Conservation (phyloP, 2,888 invertebrate species). For the Oscheius sp. region DNA sequence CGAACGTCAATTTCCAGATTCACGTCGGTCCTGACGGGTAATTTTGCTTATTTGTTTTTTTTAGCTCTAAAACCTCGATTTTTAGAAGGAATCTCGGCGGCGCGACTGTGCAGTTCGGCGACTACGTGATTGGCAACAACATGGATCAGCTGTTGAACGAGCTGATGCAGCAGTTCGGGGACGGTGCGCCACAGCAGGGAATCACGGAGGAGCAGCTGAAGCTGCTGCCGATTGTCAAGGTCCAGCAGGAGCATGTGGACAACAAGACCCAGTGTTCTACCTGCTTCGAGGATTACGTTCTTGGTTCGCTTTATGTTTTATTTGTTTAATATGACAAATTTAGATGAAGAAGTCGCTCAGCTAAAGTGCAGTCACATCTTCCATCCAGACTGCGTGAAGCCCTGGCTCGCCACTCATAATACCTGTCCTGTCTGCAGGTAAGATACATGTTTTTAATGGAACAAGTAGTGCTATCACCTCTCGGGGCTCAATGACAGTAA, state of each 20-base stretch:
- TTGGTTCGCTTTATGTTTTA: conserved; percentile 32
- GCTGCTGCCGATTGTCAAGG: conserved; percentile 30
- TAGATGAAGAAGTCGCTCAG: conserved; percentile 49
- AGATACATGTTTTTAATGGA: background rate
- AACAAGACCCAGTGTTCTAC: conserved; percentile 59
- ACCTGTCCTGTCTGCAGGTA: conserved; percentile 55
- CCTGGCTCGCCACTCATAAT: conserved; percentile 52
- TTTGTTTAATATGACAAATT: background rate
- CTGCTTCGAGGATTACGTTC: conserved; percentile 58
- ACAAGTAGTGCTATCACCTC: background rate
- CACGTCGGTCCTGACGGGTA: background rate
- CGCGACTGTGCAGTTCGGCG: background rate
- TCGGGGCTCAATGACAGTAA: too few species aligned
- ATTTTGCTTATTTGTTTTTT: too few species aligned
- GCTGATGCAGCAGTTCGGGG: conserved; percentile 23
- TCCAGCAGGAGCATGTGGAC: conserved; percentile 53
- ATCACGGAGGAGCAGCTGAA: conserved; percentile 21
- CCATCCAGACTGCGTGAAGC: conserved; percentile 58
- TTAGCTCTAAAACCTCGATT: background rate
- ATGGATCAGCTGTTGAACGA: conserved; percentile 29
- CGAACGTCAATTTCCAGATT: background rate
- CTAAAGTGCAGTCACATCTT: conserved; percentile 59
- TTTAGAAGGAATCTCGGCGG: background rate
- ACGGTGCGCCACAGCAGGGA: conserved; percentile 6
- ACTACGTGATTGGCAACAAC: conserved; percentile 25